These are phyloP conservation scores for Gerosis bhagava DNA, from an alignment of 2,888 invertebrate genomes.

Conservation along the genomic window DNA sequence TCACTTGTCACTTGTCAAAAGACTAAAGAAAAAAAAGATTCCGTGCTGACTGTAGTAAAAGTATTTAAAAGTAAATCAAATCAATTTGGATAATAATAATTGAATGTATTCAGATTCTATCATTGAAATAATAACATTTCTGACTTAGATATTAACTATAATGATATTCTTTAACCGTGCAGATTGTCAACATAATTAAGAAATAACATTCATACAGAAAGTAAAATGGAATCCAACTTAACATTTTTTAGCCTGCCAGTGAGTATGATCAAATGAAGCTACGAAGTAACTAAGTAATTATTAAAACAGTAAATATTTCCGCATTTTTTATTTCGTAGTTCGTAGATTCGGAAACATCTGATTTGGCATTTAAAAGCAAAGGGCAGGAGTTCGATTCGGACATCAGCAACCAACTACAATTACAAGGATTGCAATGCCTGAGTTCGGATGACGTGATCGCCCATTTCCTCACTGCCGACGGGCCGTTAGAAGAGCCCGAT, in stretches of 20 bases:
- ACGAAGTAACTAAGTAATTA: background rate
- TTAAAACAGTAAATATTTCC: background rate
- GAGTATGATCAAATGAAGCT: constrained; percentile 43
- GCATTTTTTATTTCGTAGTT: constrained; percentile 43
- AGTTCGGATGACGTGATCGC: constrained; percentile 64
- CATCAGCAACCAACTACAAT: constrained; percentile 48
- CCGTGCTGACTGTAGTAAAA: too few relatives aligned
- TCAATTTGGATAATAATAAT: too few relatives aligned
- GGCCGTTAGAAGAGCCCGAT: constrained; percentile 69
- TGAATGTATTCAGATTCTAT: too few relatives aligned
- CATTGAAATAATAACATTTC: too few relatives aligned
- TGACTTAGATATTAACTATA: too few relatives aligned
- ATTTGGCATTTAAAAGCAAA: constrained; percentile 47
- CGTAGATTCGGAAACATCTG: constrained; percentile 57
- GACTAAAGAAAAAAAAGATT: too few relatives aligned
- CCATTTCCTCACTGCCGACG: constrained; percentile 66
- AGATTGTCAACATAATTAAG: too few relatives aligned
- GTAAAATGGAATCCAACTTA: constrained; percentile 58
- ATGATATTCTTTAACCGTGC: too few relatives aligned
- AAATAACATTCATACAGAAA: too few relatives aligned
- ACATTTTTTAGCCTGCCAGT: constrained; percentile 69
- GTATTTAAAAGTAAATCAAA: too few relatives aligned
- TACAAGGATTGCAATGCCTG: constrained; percentile 49
- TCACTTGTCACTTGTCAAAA: too few relatives aligned
- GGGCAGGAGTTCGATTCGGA: constrained; percentile 55